Conservation (phyloP, 2,797 vertebrate genomes). For the Lophotriccus pileatus region DNA sequence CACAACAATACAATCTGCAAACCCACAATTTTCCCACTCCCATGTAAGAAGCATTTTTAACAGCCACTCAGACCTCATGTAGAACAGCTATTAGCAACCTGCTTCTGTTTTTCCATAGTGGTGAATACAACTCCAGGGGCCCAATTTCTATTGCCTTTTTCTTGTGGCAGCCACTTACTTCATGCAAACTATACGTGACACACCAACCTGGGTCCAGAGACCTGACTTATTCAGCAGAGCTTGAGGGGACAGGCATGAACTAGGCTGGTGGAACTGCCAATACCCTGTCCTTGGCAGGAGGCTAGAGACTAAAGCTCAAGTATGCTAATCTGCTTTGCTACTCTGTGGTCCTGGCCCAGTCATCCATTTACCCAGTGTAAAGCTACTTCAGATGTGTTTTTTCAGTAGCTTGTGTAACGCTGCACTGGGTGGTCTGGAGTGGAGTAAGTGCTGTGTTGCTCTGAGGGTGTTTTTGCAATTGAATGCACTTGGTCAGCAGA, state of each 20-base stretch:
- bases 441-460: not conserved
- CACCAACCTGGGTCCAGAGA: not conserved
- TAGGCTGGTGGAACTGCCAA: not conserved
- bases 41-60: slow-evolving; percentile 12
- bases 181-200: not conserved
- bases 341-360: not conserved
- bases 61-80: not conserved
- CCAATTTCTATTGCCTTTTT: not conserved
- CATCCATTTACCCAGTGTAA: not conserved
- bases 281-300: not conserved
- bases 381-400: not conserved
- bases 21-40: not conserved
- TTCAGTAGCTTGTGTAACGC: not conserved
- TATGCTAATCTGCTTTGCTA: not conserved
- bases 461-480: not conserved
- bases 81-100: not conserved
- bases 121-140: not conserved
- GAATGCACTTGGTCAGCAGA: not conserved
- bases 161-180: not conserved
- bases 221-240: not conserved
- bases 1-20: slow-evolving; percentile 43
- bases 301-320: not conserved
- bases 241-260: not conserved
- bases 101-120: not conserved
- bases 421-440: not conserved